Conservation (phyloP, 2,113 vertebrate species). For the Nansenia antarctica region DNA sequence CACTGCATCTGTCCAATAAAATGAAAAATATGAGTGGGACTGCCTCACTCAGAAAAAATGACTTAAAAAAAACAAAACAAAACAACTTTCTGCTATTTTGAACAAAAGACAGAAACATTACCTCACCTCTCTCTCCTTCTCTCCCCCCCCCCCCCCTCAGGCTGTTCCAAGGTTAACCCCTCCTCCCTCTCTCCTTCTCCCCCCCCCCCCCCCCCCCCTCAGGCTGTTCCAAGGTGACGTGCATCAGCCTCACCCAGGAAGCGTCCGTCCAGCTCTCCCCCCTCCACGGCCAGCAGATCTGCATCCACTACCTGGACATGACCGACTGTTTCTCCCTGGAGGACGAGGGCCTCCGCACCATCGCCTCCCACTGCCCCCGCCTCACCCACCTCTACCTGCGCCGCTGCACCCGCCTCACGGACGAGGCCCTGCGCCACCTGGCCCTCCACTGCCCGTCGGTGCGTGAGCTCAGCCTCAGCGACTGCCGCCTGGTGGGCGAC, state of each 20-base stretch:
- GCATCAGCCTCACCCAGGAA: slow-evolving; percentile 93
- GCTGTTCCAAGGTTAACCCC: too few species aligned
- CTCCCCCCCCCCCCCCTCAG: too few species aligned
- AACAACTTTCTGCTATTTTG: too few species aligned
- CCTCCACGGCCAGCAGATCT: slow-evolving; percentile 93
- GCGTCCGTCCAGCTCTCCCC: slow-evolving; percentile 90
- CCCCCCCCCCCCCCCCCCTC: background rate
- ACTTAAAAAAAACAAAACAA: too few species aligned
- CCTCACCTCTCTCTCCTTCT: too few species aligned
- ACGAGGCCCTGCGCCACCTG: slow-evolving; percentile 93
- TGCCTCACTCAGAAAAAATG: too few species aligned
- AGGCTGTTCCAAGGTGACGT: slow-evolving; percentile 98
- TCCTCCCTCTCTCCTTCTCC: too few species aligned
- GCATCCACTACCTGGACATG: slow-evolving; percentile 97
- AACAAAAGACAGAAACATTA: too few species aligned
- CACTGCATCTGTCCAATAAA: too few species aligned
- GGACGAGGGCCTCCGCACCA: slow-evolving; percentile 93
- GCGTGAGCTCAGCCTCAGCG: slow-evolving; percentile 93
- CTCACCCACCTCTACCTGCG: slow-evolving; percentile 97
- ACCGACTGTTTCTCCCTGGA: slow-evolving; percentile 95
- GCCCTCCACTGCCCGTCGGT: slow-evolving; percentile 90
- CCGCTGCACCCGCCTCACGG: slow-evolving; percentile 91
- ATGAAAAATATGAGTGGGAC: too few species aligned
- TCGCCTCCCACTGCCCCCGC: slow-evolving; percentile 94
- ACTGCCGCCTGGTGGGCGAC: slow-evolving; percentile 93